Evolutionary conservation across 2,888 invertebrate species (phyloP), one percentile per base, ranked within the genome.

Genomic region (Drosophila pegasa): DNA sequence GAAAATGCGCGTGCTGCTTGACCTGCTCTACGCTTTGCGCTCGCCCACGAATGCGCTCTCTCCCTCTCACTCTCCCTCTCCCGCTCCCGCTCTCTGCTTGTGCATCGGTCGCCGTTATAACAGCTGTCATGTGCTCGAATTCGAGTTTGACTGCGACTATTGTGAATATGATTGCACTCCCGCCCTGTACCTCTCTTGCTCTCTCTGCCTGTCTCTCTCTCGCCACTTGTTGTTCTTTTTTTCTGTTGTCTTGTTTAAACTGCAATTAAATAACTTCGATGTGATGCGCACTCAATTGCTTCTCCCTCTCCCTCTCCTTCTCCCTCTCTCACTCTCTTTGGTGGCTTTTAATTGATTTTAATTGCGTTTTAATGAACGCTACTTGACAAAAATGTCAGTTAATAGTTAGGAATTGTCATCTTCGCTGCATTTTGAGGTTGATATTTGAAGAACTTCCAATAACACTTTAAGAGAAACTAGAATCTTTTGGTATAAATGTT

Each of bases 311-410:
- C 45, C 29, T 29, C 29, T 35, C 31, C 48, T 20, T 16, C n/a
- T 10, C 22, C 9, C 16, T 33, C 10, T 16, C 31, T 47, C 33
- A 61, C 18, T 31, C n/a, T 45, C 48, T 60, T 60, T 76, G 61
- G 62, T 56, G 75, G 57, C 52, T 54, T 57, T 89, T 86, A 89
- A 86, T 86, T 86, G 89, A 71, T 78, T 85, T 89, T 86, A 89
- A 86, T 86, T 89, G 83, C 68, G 71, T 71, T 75, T 88, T 87
- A 71, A 86, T 87, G 66, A 72, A 71, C 71, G 47, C 55, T 65
- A 57, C 70, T 75, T 78, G 74, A 58, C 59, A 55, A 60, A 68
- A 60, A 54, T 67, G 48, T 67, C 66, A 64, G 60, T 66, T 58
- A 69, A 75, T 64, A 47, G 65, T 27, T 68, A 18, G 33, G 41